Percentiles rank a stretch among this genome's conserved stretches.
Evolutionary conservation across 2,113 vertebrate genomes (phyloP).

Genomic region (Lipotes vexillifer): DNA sequence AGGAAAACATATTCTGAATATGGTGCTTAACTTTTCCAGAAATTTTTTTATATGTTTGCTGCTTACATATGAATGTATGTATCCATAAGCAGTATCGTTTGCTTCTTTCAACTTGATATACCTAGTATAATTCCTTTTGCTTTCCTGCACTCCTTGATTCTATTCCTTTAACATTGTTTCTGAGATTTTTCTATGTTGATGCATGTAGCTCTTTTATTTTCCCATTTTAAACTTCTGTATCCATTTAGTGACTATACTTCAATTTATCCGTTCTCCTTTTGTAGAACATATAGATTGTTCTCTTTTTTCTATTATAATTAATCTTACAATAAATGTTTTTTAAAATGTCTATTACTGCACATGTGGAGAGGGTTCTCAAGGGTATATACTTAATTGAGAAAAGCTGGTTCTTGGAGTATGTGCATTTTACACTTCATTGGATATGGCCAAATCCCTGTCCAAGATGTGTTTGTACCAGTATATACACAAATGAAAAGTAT

Average conservation of each 20-base stretch:
- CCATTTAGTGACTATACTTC: neutral
- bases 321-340: neutral
- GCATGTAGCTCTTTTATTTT: neutral
- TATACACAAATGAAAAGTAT: neutral
- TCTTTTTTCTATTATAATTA: neutral
- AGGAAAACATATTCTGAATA: neutral
- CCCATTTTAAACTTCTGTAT: neutral
- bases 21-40: neutral
- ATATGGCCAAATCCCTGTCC: neutral
- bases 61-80: neutral
- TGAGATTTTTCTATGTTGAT: neutral
- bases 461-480: neutral
- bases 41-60: neutral
- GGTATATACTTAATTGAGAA: neutral
- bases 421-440: neutral
- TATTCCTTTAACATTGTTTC: neutral
- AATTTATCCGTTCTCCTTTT: neutral
- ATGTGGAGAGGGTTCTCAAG: neutral
- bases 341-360: neutral
- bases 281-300: neutral
- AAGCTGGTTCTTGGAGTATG: neutral
- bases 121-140: neutral
- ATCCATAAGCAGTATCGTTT: neutral
- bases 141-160: neutral
- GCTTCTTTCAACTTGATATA: constrained; percentile 7